Conservation (phyloP, 2,888 invertebrate genomes). For the Nomada fucata region DNA sequence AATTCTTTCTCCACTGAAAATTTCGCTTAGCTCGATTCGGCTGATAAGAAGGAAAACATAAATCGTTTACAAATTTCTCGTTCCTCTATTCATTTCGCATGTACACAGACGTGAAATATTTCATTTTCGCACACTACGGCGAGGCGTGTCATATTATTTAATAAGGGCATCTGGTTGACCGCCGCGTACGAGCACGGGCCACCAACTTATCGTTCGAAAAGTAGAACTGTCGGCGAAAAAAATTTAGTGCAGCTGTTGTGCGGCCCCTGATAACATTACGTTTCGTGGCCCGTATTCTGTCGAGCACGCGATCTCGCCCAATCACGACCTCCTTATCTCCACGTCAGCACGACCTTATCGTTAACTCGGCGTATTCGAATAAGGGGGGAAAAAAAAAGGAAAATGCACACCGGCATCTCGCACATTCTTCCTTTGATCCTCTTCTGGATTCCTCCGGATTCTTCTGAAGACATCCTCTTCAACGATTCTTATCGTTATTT, state of each 20-base stretch:
- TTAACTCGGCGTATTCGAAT: constrained; percentile 57
- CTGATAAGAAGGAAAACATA: no score
- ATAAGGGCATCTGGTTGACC: constrained; percentile 45
- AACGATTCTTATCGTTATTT: constrained; percentile 23
- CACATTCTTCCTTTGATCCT: constrained; percentile 15
- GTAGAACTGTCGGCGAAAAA: constrained; percentile 57
- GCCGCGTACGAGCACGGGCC: not conserved
- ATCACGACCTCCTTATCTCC: constrained; percentile 63
- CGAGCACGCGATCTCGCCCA: constrained; percentile 63
- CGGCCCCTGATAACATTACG: constrained; percentile 57
- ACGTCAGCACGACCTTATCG: constrained; percentile 64
- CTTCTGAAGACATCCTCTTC: not conserved
- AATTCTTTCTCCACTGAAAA: no score
- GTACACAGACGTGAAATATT: not conserved
- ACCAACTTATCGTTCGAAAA: constrained; percentile 54
- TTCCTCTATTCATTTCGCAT: not conserved
- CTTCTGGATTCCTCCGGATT: not conserved
- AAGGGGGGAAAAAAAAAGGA: constrained; percentile 12
- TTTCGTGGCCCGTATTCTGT: constrained; percentile 65
- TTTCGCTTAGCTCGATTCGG: no score
- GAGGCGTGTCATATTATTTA: constrained; percentile 35
- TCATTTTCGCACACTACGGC: not conserved
- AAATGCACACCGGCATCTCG: constrained; percentile 41
- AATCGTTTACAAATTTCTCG: not conserved
- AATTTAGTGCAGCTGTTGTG: constrained; percentile 62